Percentiles rank a stretch among this genome's conserved stretches.
Evolutionary conservation across 53 echinoderm and acorn worm genomes (phyloP).

Genomic region (Mesocentrotus franciscanus): DNA sequence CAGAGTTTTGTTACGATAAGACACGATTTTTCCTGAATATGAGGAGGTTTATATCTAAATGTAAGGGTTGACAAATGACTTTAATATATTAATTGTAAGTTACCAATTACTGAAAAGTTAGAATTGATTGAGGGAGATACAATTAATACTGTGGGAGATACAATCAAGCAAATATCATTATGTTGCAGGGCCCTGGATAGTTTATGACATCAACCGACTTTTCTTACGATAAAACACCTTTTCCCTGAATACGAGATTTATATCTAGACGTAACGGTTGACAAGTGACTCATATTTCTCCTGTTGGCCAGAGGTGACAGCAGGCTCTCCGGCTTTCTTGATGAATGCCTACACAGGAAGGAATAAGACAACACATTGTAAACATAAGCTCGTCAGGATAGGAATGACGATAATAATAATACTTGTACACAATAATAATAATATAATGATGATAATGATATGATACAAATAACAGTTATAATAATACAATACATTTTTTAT

Average conservation of each 20-base stretch:
- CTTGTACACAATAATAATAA: neutral
- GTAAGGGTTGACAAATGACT: conserved; percentile 89
- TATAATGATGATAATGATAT: neutral
- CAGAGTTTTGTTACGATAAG: neutral
- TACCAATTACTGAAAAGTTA: too few relatives aligned
- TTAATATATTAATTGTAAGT: too few relatives aligned
- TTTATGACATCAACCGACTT: neutral
- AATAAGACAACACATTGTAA: neutral
- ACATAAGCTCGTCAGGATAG: neutral
- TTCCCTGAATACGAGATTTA: neutral
- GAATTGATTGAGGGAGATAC: too few relatives aligned
- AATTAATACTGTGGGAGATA: too few relatives aligned
- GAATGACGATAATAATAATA: neutral
- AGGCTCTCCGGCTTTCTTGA: conserved; percentile 87
- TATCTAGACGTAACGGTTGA: conserved; percentile 90
- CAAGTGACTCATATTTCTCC: conserved; percentile 89
- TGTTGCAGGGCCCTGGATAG: neutral
- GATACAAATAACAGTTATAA: too few relatives aligned
- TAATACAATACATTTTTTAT: neutral
- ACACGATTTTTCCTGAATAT: neutral
- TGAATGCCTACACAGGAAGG: conserved; percentile 75
- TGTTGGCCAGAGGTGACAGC: conserved; percentile 87
- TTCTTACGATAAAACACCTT: neutral
- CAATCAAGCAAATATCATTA: neutral
- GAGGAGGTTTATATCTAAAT: conserved; percentile 63